Evolutionary conservation across 2,888 invertebrate genomes (phyloP).

Genomic region (Prosapia bicincta): DNA sequence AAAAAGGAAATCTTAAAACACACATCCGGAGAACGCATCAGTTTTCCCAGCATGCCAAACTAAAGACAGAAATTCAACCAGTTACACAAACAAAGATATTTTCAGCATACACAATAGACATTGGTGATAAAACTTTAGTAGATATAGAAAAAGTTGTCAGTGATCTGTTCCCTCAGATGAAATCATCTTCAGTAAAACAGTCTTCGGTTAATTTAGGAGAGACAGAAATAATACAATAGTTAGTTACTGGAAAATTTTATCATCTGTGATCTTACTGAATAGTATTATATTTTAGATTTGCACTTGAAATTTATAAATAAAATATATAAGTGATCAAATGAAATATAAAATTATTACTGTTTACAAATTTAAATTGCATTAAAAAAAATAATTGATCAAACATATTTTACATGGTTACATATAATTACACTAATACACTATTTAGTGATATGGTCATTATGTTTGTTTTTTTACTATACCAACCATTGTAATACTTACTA

Average conservation of each 20-base stretch:
- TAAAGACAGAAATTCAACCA: not conserved
- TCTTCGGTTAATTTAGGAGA: not conserved
- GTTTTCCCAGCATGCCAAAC: constrained; percentile 13
- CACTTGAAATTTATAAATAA: not conserved
- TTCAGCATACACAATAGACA: constrained; percentile 3
- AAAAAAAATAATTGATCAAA: too few species aligned
- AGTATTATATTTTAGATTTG: not conserved
- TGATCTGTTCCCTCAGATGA: constrained; percentile 35
- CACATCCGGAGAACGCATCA: constrained; percentile 29
- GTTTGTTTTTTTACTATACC: too few species aligned
- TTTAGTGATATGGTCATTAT: too few species aligned
- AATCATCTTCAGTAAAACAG: not conserved
- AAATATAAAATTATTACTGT: too few species aligned
- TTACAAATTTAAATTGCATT: too few species aligned
- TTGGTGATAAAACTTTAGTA: constrained; percentile 18
- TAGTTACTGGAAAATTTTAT: not conserved
- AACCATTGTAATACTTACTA: too few species aligned
- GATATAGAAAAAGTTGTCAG: constrained; percentile 34
- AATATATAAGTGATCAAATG: too few species aligned
- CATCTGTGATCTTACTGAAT: not conserved
- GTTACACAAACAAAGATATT: not conserved
- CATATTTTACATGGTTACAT: too few species aligned
- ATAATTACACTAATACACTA: too few species aligned
- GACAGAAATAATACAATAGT: not conserved
- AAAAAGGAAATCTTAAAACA: constrained; percentile 47